Percentiles rank a stretch among this genome's conserved stretches.
Evolutionary conservation across 2,113 vertebrate genomes (phyloP).

Genomic region (Trichomycterus rosablanca): DNA sequence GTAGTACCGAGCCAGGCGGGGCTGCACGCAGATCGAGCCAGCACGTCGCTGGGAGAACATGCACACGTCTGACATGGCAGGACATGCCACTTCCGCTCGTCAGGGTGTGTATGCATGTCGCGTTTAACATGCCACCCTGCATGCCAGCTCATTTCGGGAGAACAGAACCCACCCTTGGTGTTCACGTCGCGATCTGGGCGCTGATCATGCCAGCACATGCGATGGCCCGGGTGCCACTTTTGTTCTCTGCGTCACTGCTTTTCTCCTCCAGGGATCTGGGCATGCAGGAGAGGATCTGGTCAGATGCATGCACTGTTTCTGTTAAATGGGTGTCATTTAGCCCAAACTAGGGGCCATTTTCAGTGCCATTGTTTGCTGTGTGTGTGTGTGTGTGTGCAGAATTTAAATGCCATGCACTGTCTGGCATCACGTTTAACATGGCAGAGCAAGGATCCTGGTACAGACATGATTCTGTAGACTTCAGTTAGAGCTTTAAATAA

Average conservation of each 20-base stretch:
- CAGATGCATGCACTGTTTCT: not conserved
- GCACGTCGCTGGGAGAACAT: too few relatives aligned
- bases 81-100: not conserved
- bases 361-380: not conserved
- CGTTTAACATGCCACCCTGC: too few relatives aligned
- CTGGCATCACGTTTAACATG: too few relatives aligned
- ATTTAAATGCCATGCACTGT: slow-evolving; percentile 4
- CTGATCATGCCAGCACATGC: slow-evolving; percentile 11
- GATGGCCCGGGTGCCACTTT: slow-evolving; percentile 30
- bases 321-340: not conserved
- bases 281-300: not conserved
- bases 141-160: not conserved
- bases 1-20: too few relatives aligned
- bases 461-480: too few relatives aligned
- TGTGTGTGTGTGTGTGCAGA: slow-evolving; percentile 19
- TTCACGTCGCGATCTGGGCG: not conserved
- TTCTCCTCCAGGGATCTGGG: not conserved
- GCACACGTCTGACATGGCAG: not conserved
- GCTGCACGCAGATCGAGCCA: too few relatives aligned
- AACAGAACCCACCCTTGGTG: too few relatives aligned
- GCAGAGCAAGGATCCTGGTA: too few relatives aligned
- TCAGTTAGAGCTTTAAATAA: too few relatives aligned
- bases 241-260: slow-evolving; percentile 46
- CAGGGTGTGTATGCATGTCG: not conserved
- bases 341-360: not conserved